Base-by-base conservation (phyloP, 2,888 invertebrate genomes). In the Resseliella maxima region DNA sequence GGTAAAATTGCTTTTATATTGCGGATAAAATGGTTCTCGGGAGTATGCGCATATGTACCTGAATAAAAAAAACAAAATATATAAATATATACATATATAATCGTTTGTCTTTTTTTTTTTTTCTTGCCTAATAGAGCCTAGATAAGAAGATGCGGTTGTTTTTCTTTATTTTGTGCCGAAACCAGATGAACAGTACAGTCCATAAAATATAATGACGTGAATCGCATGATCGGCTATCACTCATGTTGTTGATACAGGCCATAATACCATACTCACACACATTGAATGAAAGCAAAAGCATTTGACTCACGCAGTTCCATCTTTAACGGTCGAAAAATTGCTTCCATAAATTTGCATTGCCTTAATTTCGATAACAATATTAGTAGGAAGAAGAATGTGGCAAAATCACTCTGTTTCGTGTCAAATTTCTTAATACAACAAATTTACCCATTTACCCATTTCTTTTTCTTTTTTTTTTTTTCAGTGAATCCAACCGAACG, bases 1-100 rank as follows among this genome's bases (percentile, higher is more conserved):
- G 72, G 12, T 72, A 35, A 72, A 72, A 72, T 72, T 31, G 72
- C 72, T 72, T 72, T 35, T 72, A 31, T 15, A 72, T 59, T 59
- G 5, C 15, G n/a, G 2, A 72, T 12, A 31, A 12, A 72, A 72
- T 72, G 59, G 59, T 59, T 24, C 59, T 59, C 21, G 50, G 50
- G 50, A 50, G 50, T 50, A 24, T 59, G 59, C 27, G 59, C 59
- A 27, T 12, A 24, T 72, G 31, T 31, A 31, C 59, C 59, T 59
- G 59, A 3, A 59, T 59, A 24, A 41, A 10, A 50, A 24, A n/a
- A n/a, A n/a, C n/a, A n/a, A n/a, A n/a, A n/a, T n/a, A n/a, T n/a
- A n/a, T n/a, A n/a, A n/a, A n/a, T n/a, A n/a, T n/a, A n/a, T n/a
- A n/a, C n/a, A n/a, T n/a, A n/a, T n/a, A 59, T 59, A 24, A 59